Evolutionary conservation across 30 jellyfish, hydroid and myxozoan genomes (phyloP).

Genomic region (Catostylus mosaicus): DNA sequence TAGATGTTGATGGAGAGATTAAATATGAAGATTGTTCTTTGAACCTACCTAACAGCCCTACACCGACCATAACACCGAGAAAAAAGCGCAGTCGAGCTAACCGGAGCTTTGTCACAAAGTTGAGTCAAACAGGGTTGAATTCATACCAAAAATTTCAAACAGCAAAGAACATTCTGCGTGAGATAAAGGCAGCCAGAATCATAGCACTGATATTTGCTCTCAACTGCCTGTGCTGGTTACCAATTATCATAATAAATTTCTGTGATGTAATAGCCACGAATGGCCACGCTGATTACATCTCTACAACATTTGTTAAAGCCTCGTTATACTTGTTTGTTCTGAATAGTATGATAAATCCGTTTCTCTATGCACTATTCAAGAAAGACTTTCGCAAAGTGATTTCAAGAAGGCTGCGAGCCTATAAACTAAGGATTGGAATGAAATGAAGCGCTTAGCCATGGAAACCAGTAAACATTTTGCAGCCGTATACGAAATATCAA

Average conservation of each 20-base stretch:
- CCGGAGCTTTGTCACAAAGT: not conserved
- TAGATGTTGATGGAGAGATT: not conserved
- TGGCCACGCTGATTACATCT: constrained; percentile 54
- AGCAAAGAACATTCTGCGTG: constrained; percentile 32
- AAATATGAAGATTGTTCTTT: not conserved
- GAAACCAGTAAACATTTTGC: too few relatives aligned
- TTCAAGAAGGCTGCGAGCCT: constrained; percentile 19
- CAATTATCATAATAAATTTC: constrained; percentile 65
- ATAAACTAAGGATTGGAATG: not conserved
- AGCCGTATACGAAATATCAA: too few relatives aligned
- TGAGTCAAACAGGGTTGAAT: not conserved
- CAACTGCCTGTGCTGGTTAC: constrained; percentile 81
- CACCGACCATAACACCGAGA: not conserved
- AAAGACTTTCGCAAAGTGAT: constrained; percentile 72
- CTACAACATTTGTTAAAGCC: constrained; percentile 33
- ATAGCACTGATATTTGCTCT: constrained; percentile 57
- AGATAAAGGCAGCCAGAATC: constrained; percentile 66
- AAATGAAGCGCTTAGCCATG: too few relatives aligned
- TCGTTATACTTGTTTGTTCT: constrained; percentile 62
- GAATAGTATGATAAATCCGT: constrained; percentile 69
- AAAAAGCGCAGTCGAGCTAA: too few relatives aligned
- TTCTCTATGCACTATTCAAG: constrained; percentile 74
- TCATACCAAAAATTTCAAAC: constrained; percentile 7
- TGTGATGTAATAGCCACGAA: constrained; percentile 44
- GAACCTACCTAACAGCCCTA: not conserved